Conservation (phyloP, 2,888 invertebrate species). For the Papilio gigon region DNA sequence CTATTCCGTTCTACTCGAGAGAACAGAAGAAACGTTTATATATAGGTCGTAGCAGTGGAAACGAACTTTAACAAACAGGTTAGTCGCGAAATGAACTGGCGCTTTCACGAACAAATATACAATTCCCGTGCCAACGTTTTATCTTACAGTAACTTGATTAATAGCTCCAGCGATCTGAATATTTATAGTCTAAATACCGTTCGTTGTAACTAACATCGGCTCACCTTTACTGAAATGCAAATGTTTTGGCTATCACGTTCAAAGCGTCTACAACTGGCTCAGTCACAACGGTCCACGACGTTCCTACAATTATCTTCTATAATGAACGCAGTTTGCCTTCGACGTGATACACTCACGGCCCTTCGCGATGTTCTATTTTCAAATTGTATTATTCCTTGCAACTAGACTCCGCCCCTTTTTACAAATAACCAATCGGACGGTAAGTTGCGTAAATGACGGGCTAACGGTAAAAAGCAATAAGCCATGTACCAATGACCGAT, state of each 20-base stretch:
- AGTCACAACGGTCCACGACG: slow-evolving; percentile 49
- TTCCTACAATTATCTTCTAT: slow-evolving; percentile 53
- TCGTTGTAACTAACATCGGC: slow-evolving; percentile 43
- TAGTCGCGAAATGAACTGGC: not conserved
- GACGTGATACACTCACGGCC: not conserved
- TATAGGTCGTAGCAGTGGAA: no score
- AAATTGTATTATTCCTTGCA: no score
- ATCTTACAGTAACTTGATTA: slow-evolving; percentile 16
- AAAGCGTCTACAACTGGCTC: slow-evolving; percentile 56
- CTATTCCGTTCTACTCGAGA: not conserved
- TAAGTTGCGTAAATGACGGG: no score
- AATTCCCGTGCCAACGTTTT: slow-evolving; percentile 9
- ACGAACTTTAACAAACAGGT: not conserved
- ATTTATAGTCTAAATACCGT: slow-evolving; percentile 29
- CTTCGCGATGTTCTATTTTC: no score
- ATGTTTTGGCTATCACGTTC: slow-evolving; percentile 49
- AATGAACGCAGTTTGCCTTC: slow-evolving; percentile 31
- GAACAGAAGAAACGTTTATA: not conserved
- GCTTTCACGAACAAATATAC: not conserved
- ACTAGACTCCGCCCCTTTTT: no score
- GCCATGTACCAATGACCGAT: no score
- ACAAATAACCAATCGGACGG: no score
- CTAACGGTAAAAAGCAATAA: no score
- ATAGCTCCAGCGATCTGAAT: slow-evolving; percentile 24
- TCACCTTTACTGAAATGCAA: slow-evolving; percentile 55